Evolutionary conservation across 2,888 invertebrate genomes (phyloP), one percentile per base, ranked within the genome.

Genomic region (Oxyscelio sp.): DNA sequence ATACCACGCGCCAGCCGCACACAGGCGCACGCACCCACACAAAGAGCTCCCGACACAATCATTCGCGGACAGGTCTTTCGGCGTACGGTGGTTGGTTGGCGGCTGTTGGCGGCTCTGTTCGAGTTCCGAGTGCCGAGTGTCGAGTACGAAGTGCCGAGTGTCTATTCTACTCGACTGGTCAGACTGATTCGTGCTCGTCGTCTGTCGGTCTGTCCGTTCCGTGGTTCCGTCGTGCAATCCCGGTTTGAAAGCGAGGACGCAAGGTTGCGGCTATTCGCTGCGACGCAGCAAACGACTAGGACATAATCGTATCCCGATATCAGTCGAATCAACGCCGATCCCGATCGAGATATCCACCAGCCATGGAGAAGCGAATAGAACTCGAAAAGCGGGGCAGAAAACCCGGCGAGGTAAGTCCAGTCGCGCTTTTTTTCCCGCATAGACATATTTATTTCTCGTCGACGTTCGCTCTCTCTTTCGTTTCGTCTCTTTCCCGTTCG

Each of bases 331-430:
- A 43, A 66, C 66, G 89, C 81, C 87, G 87, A 85, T 87, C 59
- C 80, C 71, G 85, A 87, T 87, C 85, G 83, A 75, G 63, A 68
- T 78, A 79, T 74, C 78, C 77, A 83, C 89, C 89, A 91, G 92
- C 89, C 92, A 99, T 99, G 98, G 98, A 98, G 96, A 98, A 98
- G 95, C 97, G 99, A 95, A 97, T 99, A 96, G 97, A 97, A 94
- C 96, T 99, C 94, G 99, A 99, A 95, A 97, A 97, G 95, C 96
- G 99, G 94, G 99, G 98, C 95, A 97, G 97, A 94, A 97, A 96
- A 94, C 97, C 98, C 91, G 96, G 96, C 94, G 97, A 98, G 96
- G 99, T 99, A 96, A 97, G 96, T 94, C 80, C 79, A 85, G 85
- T 71, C 84, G 63, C 68, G 79, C 84, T 27, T 27, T 40, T 88